Percentiles rank a stretch among this genome's conserved stretches.
These are phyloP conservation scores for Chaetorhynchus papuensis DNA, from an alignment of 2,113 vertebrate species.

Conservation along the genomic window DNA sequence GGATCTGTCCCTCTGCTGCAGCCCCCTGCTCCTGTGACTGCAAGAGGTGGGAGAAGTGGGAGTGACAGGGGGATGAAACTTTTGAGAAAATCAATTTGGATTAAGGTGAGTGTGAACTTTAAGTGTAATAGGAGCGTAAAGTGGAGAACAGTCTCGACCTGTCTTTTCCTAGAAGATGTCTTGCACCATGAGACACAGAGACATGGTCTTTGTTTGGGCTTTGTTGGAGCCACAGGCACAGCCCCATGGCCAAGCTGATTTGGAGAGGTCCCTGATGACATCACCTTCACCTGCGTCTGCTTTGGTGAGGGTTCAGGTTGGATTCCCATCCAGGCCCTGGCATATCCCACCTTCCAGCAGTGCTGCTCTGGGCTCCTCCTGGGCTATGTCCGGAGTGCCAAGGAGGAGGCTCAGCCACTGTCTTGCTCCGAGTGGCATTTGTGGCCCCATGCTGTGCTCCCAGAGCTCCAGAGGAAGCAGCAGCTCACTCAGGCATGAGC, in stretches of 20 bases:
- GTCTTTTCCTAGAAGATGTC: background rate
- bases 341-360: background rate
- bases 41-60: background rate
- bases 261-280: background rate
- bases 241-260: background rate
- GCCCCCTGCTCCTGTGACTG: background rate
- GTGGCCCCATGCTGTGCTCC: background rate
- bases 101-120: background rate
- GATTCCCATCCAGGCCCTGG: background rate
- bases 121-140: background rate
- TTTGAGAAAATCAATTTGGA: background rate
- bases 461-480: rapidly evolving
- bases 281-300: background rate
- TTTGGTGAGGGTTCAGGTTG: background rate
- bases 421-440: background rate
- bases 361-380: background rate
- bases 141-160: background rate
- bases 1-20: background rate
- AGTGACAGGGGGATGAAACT: background rate
- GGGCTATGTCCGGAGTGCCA: background rate
- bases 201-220: background rate
- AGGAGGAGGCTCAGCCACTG: background rate
- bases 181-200: too few relatives aligned
- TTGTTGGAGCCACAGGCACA: background rate
- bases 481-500: background rate